Base-by-base conservation (phyloP, 2,797 vertebrate species). In the Furcifer pardalis region DNA sequence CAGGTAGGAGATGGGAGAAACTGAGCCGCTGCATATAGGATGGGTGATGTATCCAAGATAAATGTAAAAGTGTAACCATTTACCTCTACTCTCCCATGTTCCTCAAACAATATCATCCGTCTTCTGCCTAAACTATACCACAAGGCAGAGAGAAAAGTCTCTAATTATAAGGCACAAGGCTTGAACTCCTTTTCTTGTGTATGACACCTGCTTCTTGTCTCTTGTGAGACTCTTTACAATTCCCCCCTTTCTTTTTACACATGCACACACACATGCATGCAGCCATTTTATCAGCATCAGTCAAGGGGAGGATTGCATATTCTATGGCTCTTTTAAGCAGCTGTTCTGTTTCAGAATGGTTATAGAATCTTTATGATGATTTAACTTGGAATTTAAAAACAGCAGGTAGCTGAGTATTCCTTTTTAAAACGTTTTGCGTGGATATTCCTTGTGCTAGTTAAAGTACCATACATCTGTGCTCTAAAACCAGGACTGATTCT, bases 221-320 rank as follows among this genome's bases (percentile, higher is more conserved):
- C 49, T 4, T 77, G 89, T 81, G 82, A 93, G 83, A 90, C 74
- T 65, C 77, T 89, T 86, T 82, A 56, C 0, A 77, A 85, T 27
- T 79, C 30, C 15, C n/a, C n/a, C n/a, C n/a, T 21, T 40, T 46
- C 40, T 76, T 52, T 68, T 65, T 52, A 46, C 27, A 60, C 42
- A 49, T 12, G 13, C 46, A 49, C 52, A 56, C 52, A 63, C 27
- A 56, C 12, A 21, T 19, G 21, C 12, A 56, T 5, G 59, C 88
- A 89, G 46, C 72, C 73, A 79, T 91, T 86, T 49, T 82, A 84
- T 85, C 65, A 86, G 77, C 56, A 27, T 84, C 63, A 76, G 66
- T 89, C 73, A 88, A 84, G 86, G 85, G 89, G 83, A 82, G 30
- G 52, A 81, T 60, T 86, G 59, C n/a, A 88, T 82, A 79, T 77